Evolutionary conservation across 2,888 invertebrate species (phyloP), one percentile per base, ranked within the genome.

Genomic region (Hyppa rectilinea): DNA sequence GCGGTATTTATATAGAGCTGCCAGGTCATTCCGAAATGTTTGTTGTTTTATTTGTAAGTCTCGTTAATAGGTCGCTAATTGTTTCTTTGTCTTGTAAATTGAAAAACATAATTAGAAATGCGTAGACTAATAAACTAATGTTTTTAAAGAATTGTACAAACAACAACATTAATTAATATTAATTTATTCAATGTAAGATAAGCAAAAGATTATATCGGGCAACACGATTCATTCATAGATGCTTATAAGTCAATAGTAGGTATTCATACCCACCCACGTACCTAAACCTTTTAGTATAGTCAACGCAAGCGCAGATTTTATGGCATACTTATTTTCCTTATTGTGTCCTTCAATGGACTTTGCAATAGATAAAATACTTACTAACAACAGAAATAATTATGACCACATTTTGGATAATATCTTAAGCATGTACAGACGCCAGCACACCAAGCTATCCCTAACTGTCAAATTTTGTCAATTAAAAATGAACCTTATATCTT

Each of bases 1-100:
- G 66, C n/a, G 67, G 67, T 76, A 81, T 78, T 72, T 78, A 75
- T 80, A 75, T 74, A 78, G 84, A 80, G 81, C 73, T 82, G 75
- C 50, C 53, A 65, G 58, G 63, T 69, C 66, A 67, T 55, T 55
- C 47, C 31, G 20, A 67, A 78, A 40, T 80, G 36, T 73, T 67
- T 78, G 52, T 66, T 76, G 43, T 75, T 36, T 58, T 45, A 62
- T 69, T 62, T 53, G 43, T 23, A 59, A 40, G 38, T 23, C 12
- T 65, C 20, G 7, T 53, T 34, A 50, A 0, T 58, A 26, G 14
- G 6, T 50, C 36, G 31, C 23, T 31, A 40, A 59, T 47, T 34
- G 6, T 31, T 31, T 45, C 3, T 52, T 58, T 63, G 53, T 34
- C 20, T 49, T 43, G 4, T 10, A n/a, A n/a, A n/a, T n/a, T n/a